These are phyloP conservation scores for Melanerpes formicivorus DNA, from an alignment of 2,113 vertebrate genomes.

Conservation along the genomic window DNA sequence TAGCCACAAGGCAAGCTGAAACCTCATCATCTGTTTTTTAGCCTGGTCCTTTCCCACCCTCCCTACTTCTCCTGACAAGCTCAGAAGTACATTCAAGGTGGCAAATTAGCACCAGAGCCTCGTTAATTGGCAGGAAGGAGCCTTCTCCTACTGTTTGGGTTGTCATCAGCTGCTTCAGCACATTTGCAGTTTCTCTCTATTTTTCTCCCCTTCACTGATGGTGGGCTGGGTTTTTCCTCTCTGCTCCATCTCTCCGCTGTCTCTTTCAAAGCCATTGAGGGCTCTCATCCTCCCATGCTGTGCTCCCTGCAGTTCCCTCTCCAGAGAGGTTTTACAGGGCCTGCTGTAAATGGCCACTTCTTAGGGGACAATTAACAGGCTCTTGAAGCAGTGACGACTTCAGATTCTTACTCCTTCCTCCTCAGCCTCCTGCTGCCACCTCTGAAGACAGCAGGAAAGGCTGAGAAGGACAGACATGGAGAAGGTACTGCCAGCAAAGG, in stretches of 20 bases:
- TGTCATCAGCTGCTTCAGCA: constrained; percentile 65
- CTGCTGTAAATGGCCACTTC: constrained; percentile 2
- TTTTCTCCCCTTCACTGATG: background rate
- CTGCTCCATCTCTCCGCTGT: constrained; percentile 16
- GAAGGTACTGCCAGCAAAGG: background rate
- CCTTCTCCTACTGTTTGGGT: constrained; percentile 69
- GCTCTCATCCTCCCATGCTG: background rate
- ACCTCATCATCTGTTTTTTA: background rate
- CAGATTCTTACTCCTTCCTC: background rate
- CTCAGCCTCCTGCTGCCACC: background rate
- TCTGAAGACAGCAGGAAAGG: background rate
- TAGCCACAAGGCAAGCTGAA: constrained; percentile 22
- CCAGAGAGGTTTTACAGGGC: background rate
- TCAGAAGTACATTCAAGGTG: constrained; percentile 71
- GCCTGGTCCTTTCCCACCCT: background rate
- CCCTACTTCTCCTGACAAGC: constrained; percentile 45
- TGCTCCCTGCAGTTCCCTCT: background rate
- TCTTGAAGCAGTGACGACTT: background rate
- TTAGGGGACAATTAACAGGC: background rate
- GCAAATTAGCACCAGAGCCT: constrained; percentile 72
- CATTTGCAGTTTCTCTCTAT: constrained; percentile 27
- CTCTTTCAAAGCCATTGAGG: constrained; percentile 27
- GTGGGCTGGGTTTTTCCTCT: background rate
- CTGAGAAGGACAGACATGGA: background rate
- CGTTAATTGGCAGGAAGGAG: constrained; percentile 73